Evolutionary conservation across 2,113 vertebrate genomes (phyloP).

Genomic region (Hiodon tergisus): DNA sequence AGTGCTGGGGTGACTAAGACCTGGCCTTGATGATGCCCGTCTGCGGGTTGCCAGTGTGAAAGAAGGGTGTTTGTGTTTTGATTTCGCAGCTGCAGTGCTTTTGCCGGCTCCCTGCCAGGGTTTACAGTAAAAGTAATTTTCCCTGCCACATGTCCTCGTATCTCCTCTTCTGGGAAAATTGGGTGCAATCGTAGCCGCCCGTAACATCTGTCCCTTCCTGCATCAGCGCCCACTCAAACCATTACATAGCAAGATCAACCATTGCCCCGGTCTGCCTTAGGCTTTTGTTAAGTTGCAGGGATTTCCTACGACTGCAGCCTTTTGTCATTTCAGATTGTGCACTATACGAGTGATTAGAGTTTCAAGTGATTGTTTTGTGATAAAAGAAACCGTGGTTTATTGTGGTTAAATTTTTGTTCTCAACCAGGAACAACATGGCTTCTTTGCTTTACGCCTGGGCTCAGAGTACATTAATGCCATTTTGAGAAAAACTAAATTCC

Average conservation of each 20-base stretch:
- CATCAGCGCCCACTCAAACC: background rate
- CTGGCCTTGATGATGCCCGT: too few relatives aligned
- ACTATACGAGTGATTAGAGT: background rate
- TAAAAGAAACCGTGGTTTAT: background rate
- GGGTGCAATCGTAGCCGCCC: background rate
- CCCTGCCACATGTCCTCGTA: background rate
- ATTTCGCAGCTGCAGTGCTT: background rate
- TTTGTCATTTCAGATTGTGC: background rate
- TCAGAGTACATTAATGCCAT: conserved; percentile 6
- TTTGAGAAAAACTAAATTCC: background rate
- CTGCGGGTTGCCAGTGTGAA: background rate
- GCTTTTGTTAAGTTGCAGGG: background rate
- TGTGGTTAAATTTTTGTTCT: background rate
- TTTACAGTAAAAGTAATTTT: background rate
- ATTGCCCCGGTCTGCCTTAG: too few relatives aligned
- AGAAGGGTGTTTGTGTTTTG: background rate
- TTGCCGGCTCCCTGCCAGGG: background rate
- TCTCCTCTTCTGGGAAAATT: background rate
- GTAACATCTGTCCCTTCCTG: conserved; percentile 8
- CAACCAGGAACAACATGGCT: background rate
- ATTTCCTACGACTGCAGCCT: background rate
- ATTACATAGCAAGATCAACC: background rate
- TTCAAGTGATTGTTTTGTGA: background rate
- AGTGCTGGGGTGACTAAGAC: too few relatives aligned
- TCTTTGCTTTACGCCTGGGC: background rate